These are phyloP conservation scores for Zoanthus solanderi DNA, from an alignment of 92 coral and sea anemone species.

Conservation along the genomic window DNA sequence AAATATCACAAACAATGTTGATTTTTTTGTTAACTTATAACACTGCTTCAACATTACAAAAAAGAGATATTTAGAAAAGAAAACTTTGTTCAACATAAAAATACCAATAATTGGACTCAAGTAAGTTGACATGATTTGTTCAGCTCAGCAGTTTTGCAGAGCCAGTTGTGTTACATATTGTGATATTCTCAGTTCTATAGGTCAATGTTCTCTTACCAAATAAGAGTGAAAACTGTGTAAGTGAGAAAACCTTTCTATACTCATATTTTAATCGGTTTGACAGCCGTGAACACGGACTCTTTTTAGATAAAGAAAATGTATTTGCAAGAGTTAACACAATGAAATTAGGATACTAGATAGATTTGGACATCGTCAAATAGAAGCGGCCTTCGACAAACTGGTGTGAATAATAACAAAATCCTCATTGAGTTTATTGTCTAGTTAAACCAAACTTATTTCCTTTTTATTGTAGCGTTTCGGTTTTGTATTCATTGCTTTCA, in stretches of 20 bases:
- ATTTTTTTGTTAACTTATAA: neutral
- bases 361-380: neutral
- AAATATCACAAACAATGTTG: slow-evolving; percentile 13
- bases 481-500: neutral
- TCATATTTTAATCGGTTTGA: no score
- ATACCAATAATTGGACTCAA: neutral
- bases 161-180: no score
- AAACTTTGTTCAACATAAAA: neutral
- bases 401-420: neutral
- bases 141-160: no score
- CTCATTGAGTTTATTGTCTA: neutral
- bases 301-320: neutral
- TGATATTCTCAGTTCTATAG: no score
- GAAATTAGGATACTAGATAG: neutral
- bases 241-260: no score
- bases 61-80: neutral
- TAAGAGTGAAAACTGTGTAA: no score
- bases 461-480: neutral
- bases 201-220: no score
- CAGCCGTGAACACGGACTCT: neutral
- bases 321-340: neutral
- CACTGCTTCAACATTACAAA: neutral
- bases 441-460: no score
- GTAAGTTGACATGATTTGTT: neutral
- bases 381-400: slow-evolving; percentile 10